Conservation (phyloP, 2,888 invertebrate genomes). For the Galerucella pusilla region DNA sequence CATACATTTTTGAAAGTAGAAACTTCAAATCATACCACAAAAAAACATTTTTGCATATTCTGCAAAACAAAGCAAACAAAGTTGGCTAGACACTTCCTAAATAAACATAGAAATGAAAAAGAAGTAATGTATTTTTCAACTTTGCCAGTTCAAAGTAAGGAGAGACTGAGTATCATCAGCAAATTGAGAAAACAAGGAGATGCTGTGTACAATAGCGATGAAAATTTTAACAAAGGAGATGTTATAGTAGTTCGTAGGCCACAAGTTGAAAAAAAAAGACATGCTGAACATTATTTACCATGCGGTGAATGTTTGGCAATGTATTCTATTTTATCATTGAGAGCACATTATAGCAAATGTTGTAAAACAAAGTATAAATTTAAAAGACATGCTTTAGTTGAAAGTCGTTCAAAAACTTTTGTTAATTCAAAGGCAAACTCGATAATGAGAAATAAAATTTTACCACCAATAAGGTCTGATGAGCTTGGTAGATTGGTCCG, state of each 20-base stretch:
- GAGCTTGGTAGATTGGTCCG: conserved; percentile 11
- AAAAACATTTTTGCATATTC: conserved; percentile 26
- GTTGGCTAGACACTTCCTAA: conserved; percentile 25
- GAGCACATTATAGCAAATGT: conserved; percentile 23
- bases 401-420: conserved; percentile 15
- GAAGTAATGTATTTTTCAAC: conserved; percentile 11
- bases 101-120: conserved; percentile 23
- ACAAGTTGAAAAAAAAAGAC: conserved; percentile 13
- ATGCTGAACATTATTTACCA: conserved; percentile 21
- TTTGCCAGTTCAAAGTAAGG: conserved; percentile 12
- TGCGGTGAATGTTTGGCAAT: conserved; percentile 25
- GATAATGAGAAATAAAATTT: conserved; percentile 24
- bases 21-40: conserved; percentile 6
- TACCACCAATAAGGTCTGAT: conserved; percentile 23
- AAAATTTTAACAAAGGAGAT: conserved; percentile 26
- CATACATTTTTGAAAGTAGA: too few relatives aligned
- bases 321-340: conserved; percentile 26
- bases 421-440: conserved; percentile 24
- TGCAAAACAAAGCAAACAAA: conserved; percentile 24
- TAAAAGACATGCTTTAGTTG: conserved; percentile 13
- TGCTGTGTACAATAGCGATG: conserved; percentile 19
- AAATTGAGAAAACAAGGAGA: conserved; percentile 12
- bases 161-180: conserved; percentile 9
- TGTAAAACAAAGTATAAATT: conserved; percentile 10
- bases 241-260: conserved; percentile 25